Base-by-base conservation (phyloP, 2,797 vertebrate genomes). In the Tapirus indicus region DNA sequence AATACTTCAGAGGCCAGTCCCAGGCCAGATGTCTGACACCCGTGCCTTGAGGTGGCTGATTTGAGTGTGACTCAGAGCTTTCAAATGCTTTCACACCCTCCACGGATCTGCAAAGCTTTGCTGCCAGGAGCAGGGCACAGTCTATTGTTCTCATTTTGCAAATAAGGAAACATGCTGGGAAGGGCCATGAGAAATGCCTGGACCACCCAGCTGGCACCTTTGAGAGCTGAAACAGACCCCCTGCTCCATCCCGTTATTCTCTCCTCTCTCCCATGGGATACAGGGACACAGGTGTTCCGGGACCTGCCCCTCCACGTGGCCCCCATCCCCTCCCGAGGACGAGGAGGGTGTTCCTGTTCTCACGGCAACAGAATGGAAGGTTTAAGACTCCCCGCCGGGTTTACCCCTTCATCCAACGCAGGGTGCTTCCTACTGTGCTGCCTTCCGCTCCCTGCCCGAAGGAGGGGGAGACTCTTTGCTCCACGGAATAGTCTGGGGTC, bases 351-450 rank as follows among this genome's bases (percentile, higher is more conserved):
- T 29, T n/a, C 77, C 41, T 27, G 41, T 20, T 94, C 49, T 84
- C 47, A 49, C 0, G 12, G 75, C 16, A 27, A 60, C 23, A 86
- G 29, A 89, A 91, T 5, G 18, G 66, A 54, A 68, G 74, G 77
- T 44, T 44, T n/a, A n/a, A 77, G 69, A 66, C 44, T 60, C 58
- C 52, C 21, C 82, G 7, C n/a, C 0, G 27, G 10, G 18, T 47
- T 96, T 14, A 25, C 32, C 27, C 47, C 44, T 85, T 75, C 72
- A n/a, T 32, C 88, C 88, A 91, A 82, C 16, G 29, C 41, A 27
- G 27, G 21, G 54, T 68, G 69, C 35, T 29, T 52, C 32, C 60
- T 11, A 10, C 32, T 17, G n/a, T 41, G 68, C 80, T 52, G 47
- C 29, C 74, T 49, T 83, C 58, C 68, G 52, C 85, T 32, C 14